Conservation (phyloP, 2,113 vertebrate species). For the Antechinus flavipes region DNA sequence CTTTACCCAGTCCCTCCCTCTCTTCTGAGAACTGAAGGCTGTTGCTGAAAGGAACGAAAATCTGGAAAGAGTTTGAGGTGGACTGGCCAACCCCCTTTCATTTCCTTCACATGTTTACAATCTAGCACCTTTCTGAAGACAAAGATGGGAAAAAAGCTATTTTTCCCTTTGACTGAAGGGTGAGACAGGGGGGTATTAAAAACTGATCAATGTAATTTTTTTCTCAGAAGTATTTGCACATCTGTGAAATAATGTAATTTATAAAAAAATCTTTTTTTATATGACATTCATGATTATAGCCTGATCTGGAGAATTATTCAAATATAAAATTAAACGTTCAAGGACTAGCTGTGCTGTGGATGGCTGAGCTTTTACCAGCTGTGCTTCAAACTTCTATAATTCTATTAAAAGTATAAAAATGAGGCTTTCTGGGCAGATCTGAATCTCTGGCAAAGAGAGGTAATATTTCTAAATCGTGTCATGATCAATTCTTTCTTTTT, state of each 20-base stretch:
- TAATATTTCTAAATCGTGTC: constrained; percentile 73
- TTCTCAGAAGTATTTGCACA: constrained; percentile 89
- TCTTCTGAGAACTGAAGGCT: constrained; percentile 85
- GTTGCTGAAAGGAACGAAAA: constrained; percentile 87
- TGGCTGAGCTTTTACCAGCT: constrained; percentile 83
- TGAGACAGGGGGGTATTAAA: constrained; percentile 89
- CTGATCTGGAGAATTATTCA: constrained; percentile 88
- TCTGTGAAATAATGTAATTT: constrained; percentile 89
- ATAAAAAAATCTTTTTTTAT: constrained; percentile 84
- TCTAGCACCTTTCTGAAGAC: constrained; percentile 91
- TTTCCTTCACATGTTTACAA: constrained; percentile 91
- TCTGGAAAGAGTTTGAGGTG: constrained; percentile 90
- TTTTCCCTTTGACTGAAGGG: constrained; percentile 89
- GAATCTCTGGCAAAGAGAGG: constrained; percentile 72
- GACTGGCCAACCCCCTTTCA: constrained; percentile 88
- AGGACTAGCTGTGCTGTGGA: constrained; percentile 83
- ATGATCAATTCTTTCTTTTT: constrained; percentile 72
- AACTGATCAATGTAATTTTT: constrained; percentile 90
- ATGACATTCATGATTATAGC: constrained; percentile 89
- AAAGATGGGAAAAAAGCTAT: constrained; percentile 86
- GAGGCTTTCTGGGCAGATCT: constrained; percentile 73
- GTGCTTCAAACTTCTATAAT: constrained; percentile 83
- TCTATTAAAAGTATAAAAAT: constrained; percentile 81
- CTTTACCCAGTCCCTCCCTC: constrained; percentile 81
- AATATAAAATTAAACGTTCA: constrained; percentile 89